Base-by-base conservation (phyloP, 1,140 invertebrate species). In the Leptopilina boulardi region DNA sequence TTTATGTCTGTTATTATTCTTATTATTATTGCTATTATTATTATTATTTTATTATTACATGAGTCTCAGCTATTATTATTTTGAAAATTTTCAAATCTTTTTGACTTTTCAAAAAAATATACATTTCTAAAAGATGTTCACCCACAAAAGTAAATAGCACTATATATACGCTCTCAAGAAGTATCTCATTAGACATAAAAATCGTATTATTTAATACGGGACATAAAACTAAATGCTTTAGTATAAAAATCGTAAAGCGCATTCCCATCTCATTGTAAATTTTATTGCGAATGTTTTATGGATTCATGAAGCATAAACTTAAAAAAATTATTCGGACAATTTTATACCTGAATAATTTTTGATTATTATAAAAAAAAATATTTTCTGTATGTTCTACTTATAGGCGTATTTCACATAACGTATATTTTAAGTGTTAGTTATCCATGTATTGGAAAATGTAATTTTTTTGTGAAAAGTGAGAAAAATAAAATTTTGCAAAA, bases 1-100 rank as follows among this genome's bases (percentile, higher is more conserved):
- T 54, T 76, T 71, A 82, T 78, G 81, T 23, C 77, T 44, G 18
- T 30, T 26, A 51, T 74, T 70, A 76, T 77, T 51, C 18, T 18
- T 51, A 18, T n/a, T 6, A 5, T 8, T 38, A 38, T 3, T 34
- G 30, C 9, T 8, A 38, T 8, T 38, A 38, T 8, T 38, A 38
- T 38, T 38, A 38, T 6, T 6, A 38, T 5, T 38, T 38, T 38
- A 38, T 8, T 38, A 6, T 38, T 38, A 38, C 34, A 38, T 38
- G 5, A 8, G 9, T 38, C 8, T 6, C 5, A 38, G 34, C 5
- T 38, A 8, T 9, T 38, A 38, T 38, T 38, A 38, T 38, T 38
- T 38, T 9, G 8, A 38, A 38, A 34, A 34, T 34, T 3, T 34
- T 34, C 30, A 34, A 34, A 6, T 3, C 6, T 34, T 38, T 38